phyloP scores from a whole-genome alignment of 53 echinoderm and acorn worm genomes.

The Pentamera pediparva region DNA sequence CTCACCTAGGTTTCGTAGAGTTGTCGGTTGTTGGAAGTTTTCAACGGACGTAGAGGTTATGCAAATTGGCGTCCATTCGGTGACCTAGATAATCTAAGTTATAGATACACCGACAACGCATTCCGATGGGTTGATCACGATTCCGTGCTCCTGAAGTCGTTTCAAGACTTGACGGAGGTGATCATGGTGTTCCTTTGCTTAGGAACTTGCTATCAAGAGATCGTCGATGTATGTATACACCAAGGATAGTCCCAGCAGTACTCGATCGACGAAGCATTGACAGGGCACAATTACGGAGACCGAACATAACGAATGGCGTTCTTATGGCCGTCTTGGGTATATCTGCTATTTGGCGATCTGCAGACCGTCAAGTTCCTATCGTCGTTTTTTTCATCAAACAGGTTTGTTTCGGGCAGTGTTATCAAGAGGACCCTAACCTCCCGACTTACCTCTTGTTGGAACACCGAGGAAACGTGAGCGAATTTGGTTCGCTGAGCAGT shows the following conservation, averaged over 20 bases:
- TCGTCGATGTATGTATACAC: too few species aligned
- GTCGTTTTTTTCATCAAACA: too few species aligned
- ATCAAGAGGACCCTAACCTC: too few species aligned
- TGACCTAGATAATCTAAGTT: conserved; percentile 37
- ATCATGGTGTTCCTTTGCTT: conserved; percentile 8
- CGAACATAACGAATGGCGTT: too few species aligned
- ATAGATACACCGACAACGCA: conserved; percentile 3
- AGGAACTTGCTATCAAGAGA: conserved; percentile 31
- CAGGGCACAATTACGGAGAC: background rate
- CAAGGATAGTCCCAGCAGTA: background rate
- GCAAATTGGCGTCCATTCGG: background rate
- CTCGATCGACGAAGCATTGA: background rate
- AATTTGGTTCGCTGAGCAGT: too few species aligned
- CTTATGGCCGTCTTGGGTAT: too few species aligned
- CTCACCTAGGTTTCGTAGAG: conserved; percentile 43
- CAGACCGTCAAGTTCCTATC: too few species aligned
- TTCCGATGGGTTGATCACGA: conserved; percentile 36
- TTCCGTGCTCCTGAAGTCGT: conserved; percentile 33
- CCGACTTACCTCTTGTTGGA: too few species aligned
- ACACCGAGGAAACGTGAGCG: too few species aligned
- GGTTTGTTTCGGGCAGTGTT: too few species aligned
- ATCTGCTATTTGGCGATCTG: too few species aligned
- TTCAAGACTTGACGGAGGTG: conserved; percentile 27
- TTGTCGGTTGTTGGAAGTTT: too few species aligned
- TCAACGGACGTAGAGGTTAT: conserved; percentile 10